Base-by-base conservation (phyloP, 2,888 invertebrate genomes). In the Cryptus viduatorius region DNA sequence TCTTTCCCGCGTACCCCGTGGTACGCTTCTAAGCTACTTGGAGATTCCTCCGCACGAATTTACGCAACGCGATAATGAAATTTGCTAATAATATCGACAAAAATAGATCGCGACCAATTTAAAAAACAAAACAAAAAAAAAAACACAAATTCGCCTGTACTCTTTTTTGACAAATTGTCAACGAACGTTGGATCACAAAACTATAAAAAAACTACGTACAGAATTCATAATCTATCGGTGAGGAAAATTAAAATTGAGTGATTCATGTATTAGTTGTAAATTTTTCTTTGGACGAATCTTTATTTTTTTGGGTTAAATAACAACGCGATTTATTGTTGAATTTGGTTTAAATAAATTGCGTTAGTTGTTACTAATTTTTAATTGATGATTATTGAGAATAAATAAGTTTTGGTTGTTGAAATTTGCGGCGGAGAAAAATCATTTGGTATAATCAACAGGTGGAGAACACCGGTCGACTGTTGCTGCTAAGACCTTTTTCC, bases 401-500 rank as follows among this genome's bases (percentile, higher is more conserved):
- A 24, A 19, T 19, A 56, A 56, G 56, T 19, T 37, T 8, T 19
- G 3, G 10, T 29, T 56, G 19, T 16, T 59, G 31, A 56, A 76
- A 77, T 68, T 29, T 50, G 59, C 65, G 37, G 64, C 16, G 56
- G 44, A 14, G 64, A 84, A 82, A 84, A 82, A 84, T 81, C 78
- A 79, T 79, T 82, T 75, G 75, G 24, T 56, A 75, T 82, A 82
- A 84, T 84, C 84, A 84, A 84, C 84, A 84, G 84, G 84, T 84
- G 84, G 84, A 79, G 75, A 48, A 48, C 29, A 64, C 46, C 65
- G 81, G 75, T 64, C 61, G 71, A 78, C 81, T 82, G 81, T 82
- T 79, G 79, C 84, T 75, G 64, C 65, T 29, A 24, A 53, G 42
- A 31, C n/a, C 29, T 46, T 78, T 80, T 53, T 69, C 64, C 31